A percentile compares a stretch with the other conserved stretches of the same genome.
Conservation (phyloP, 2,797 vertebrate genomes). For the Lagocephalus sceleratus region DNA sequence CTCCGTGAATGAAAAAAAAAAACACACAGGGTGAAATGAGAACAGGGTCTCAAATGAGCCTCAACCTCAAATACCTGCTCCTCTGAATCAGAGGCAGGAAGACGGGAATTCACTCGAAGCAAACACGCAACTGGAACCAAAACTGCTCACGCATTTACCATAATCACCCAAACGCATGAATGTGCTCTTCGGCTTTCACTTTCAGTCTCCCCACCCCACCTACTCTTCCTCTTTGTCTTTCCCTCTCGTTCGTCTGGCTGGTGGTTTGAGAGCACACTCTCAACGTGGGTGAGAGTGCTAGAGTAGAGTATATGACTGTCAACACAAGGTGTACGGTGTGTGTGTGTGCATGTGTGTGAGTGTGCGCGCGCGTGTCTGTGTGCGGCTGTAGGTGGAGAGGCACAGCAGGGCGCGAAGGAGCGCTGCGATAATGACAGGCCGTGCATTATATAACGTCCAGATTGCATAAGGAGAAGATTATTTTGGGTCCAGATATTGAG, state of each 20-base stretch:
- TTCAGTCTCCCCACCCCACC: constrained; percentile 41
- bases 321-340: constrained; percentile 62
- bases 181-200: constrained; percentile 54
- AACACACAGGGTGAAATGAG: constrained; percentile 1
- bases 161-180: constrained; percentile 51
- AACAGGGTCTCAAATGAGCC: background rate
- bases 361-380: constrained; percentile 37
- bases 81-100: background rate
- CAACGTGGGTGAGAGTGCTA: constrained; percentile 65
- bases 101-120: background rate
- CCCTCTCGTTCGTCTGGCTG: constrained; percentile 60
- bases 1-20: too few relatives aligned
- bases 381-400: constrained; percentile 67
- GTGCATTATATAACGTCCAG: constrained; percentile 75
- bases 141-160: constrained; percentile 2
- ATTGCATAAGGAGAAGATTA: constrained; percentile 75
- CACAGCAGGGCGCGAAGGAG: constrained; percentile 69
- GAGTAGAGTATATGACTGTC: constrained; percentile 70
- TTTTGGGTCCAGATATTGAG: constrained; percentile 70
- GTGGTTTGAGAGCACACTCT: constrained; percentile 64
- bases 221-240: constrained; percentile 56
- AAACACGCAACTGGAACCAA: background rate
- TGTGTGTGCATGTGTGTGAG: constrained; percentile 32
- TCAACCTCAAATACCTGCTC: constrained; percentile 16
- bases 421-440: constrained; percentile 74